Evolutionary conservation across 1,140 invertebrate species (phyloP).

Genomic region (Apis dorsata): DNA sequence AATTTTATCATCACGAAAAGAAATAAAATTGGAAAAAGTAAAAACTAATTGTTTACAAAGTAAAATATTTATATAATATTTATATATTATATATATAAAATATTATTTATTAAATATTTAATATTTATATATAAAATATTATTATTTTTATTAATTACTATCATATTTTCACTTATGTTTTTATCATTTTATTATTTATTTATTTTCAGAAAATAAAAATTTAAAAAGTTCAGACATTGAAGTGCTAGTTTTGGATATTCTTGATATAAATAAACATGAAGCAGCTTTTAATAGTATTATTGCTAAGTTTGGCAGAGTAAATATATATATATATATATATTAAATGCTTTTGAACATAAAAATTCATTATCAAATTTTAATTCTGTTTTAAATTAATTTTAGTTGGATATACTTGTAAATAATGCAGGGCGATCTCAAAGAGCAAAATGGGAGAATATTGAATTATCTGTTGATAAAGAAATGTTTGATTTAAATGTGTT

Average conservation of each 20-base stretch:
- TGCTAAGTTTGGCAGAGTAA: conserved; percentile 86
- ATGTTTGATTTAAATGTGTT: conserved; percentile 93
- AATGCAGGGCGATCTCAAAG: conserved; percentile 92
- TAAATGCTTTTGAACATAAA: not conserved
- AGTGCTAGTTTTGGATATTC: conserved; percentile 87
- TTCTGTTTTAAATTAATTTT: conserved; percentile 43
- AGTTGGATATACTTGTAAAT: conserved; percentile 90
- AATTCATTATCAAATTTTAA: not conserved
- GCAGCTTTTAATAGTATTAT: conserved; percentile 84
- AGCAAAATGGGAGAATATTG: conserved; percentile 88
- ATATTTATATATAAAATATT: not conserved
- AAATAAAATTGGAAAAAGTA: conserved; percentile 87
- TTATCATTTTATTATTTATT: not conserved
- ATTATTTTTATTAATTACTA: not conserved
- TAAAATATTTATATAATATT: conserved; percentile 26
- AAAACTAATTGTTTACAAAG: conserved; percentile 85
- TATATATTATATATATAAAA: too few relatives aligned
- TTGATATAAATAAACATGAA: conserved; percentile 83
- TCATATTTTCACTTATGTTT: not conserved
- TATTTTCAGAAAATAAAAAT: conserved; percentile 75
- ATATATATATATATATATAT: not conserved
- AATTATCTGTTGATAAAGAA: conserved; percentile 87
- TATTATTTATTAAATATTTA: not conserved
- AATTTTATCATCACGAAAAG: conserved; percentile 88
- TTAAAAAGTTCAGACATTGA: conserved; percentile 84